These are phyloP conservation scores for Microchirus variegatus DNA, from an alignment of 2,797 vertebrate species.

Conservation along the genomic window DNA sequence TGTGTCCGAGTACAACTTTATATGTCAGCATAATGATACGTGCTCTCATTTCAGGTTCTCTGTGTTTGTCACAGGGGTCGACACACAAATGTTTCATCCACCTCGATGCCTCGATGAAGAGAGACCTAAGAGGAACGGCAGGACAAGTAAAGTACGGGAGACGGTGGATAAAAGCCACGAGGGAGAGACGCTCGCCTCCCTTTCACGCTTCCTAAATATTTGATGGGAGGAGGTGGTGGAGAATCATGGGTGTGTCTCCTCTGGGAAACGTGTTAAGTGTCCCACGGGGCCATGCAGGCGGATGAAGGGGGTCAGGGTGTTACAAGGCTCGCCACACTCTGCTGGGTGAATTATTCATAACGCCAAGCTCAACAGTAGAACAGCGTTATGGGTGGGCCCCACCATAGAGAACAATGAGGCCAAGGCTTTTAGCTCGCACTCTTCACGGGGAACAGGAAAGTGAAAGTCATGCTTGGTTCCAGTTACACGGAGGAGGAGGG, in stretches of 20 bases:
- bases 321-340: slow-evolving; percentile 58
- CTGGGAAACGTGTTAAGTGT: slow-evolving; percentile 54
- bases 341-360: slow-evolving; percentile 73
- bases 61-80: slow-evolving; percentile 49
- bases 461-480: slow-evolving; percentile 20
- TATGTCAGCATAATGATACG: slow-evolving; percentile 19
- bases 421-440: slow-evolving; percentile 46
- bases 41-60: slow-evolving; percentile 25
- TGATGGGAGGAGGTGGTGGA: slow-evolving; percentile 54
- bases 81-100: slow-evolving; percentile 51
- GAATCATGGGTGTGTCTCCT: slow-evolving; percentile 58
- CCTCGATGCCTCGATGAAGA: slow-evolving; percentile 18
- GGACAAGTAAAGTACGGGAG: slow-evolving; percentile 22
- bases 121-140: slow-evolving; percentile 30
- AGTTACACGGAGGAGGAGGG: background rate
- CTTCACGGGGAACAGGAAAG: slow-evolving; percentile 14
- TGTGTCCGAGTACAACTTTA: too few species aligned
- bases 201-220: slow-evolving; percentile 69
- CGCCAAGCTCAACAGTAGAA: slow-evolving; percentile 41
- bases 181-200: slow-evolving; percentile 31
- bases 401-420: slow-evolving; percentile 48
- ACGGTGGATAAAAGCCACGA: slow-evolving; percentile 39
- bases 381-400: slow-evolving; percentile 51
- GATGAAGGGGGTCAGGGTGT: slow-evolving; percentile 42
- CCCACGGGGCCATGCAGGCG: slow-evolving; percentile 26